Evolutionary conservation across 2,113 vertebrate species (phyloP).

Genomic region (Salvelinus fontinalis): DNA sequence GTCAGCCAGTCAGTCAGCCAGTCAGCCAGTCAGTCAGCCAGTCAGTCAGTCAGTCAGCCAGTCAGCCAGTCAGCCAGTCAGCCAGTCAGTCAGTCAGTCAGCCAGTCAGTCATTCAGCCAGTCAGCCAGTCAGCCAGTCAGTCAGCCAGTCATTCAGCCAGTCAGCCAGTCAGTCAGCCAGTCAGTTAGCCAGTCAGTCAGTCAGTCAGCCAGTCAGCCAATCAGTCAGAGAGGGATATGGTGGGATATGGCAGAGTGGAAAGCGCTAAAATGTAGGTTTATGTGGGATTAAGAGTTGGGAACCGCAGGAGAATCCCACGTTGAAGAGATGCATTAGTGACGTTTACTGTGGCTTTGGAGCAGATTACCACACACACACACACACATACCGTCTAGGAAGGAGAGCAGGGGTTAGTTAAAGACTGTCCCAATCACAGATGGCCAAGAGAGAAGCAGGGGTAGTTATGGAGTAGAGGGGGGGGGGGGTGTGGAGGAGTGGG

Average conservation of each 20-base stretch:
- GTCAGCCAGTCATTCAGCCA: no score
- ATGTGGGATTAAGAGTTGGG: slow-evolving; percentile 66
- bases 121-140: no score
- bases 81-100: no score
- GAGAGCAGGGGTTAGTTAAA: slow-evolving; percentile 49
- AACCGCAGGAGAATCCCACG: slow-evolving; percentile 63
- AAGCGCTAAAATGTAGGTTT: slow-evolving; percentile 76
- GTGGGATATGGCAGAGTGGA: background rate
- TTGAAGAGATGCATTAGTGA: slow-evolving; percentile 72
- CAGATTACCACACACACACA: slow-evolving; percentile 53
- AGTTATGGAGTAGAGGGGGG: background rate
- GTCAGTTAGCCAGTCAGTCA: no score
- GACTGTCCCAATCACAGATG: slow-evolving; percentile 52
- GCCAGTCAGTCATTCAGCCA: no score
- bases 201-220: no score
- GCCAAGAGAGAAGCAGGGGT: slow-evolving; percentile 30
- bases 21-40: no score
- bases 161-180: no score
- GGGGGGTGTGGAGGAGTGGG: background rate
- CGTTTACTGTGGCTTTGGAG: slow-evolving; percentile 74
- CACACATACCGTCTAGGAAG: background rate
- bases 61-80: no score
- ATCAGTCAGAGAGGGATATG: no score
- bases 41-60: no score
- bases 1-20: no score